These are phyloP conservation scores for Stictocephala bisonia DNA, from an alignment of 2,888 invertebrate species.

Conservation along the genomic window DNA sequence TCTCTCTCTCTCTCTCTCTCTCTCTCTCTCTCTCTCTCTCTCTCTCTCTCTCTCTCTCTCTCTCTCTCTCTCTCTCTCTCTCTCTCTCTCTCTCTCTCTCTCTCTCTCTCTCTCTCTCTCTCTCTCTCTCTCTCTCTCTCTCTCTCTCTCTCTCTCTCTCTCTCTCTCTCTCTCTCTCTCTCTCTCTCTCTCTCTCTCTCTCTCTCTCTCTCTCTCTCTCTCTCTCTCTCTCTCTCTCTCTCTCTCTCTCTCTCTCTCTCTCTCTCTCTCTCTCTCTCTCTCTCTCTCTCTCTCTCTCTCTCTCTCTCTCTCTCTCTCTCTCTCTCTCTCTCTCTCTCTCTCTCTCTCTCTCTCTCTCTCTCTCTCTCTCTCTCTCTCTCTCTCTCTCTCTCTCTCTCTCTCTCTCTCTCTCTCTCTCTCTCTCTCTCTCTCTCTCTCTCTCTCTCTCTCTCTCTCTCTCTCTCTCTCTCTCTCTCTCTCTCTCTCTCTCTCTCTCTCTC, in stretches of 20 bases:
- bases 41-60: neutral
- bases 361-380: neutral
- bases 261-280: neutral
- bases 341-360: neutral
- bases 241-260: neutral
- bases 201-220: neutral
- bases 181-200: neutral
- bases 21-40: neutral
- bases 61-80: neutral
- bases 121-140: too few relatives aligned
- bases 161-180: neutral
- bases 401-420: neutral
- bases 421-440: neutral
- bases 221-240: neutral
- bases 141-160: neutral
- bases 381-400: neutral
- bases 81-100: neutral
- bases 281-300: neutral
- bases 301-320: neutral
- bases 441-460: neutral
- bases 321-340: neutral
- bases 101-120: too few relatives aligned
- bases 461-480: neutral
- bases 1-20: neutral
- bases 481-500: neutral